A percentile compares a stretch with the other conserved stretches of the same genome.
Conservation (phyloP, 2,113 vertebrate genomes). For the Myocastor coypus region DNA sequence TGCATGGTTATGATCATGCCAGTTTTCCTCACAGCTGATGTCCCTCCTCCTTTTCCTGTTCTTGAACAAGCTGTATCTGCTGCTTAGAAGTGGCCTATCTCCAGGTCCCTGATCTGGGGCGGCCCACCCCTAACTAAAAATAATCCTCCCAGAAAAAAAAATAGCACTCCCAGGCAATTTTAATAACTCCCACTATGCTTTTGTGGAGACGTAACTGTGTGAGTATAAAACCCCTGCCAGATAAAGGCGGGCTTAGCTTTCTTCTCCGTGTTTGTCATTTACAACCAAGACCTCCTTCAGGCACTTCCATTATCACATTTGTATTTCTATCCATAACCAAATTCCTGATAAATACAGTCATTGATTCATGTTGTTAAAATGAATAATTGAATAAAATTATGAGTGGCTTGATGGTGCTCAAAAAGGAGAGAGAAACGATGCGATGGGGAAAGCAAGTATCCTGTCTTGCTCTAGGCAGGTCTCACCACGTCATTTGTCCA, state of each 20-base stretch:
- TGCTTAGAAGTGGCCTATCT: neutral
- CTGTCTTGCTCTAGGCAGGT: neutral
- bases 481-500: slow-evolving; percentile 48
- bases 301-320: slow-evolving; percentile 10
- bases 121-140: neutral
- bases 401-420: neutral
- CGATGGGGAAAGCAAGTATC: neutral
- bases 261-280: neutral
- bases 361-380: neutral
- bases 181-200: neutral
- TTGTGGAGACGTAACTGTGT: neutral
- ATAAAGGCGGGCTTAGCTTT: neutral
- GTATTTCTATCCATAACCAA: neutral
- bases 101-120: neutral
- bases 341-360: slow-evolving; percentile 15
- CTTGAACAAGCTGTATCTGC: neutral
- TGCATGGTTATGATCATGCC: neutral
- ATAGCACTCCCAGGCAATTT: neutral
- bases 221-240: neutral
- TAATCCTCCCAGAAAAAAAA: neutral
- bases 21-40: neutral
- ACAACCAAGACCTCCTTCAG: neutral
- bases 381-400: slow-evolving; percentile 15
- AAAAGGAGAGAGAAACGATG: neutral
- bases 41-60: neutral